Conservation (phyloP, 1,140 invertebrate genomes). For the Anoplophora glabripennis region DNA sequence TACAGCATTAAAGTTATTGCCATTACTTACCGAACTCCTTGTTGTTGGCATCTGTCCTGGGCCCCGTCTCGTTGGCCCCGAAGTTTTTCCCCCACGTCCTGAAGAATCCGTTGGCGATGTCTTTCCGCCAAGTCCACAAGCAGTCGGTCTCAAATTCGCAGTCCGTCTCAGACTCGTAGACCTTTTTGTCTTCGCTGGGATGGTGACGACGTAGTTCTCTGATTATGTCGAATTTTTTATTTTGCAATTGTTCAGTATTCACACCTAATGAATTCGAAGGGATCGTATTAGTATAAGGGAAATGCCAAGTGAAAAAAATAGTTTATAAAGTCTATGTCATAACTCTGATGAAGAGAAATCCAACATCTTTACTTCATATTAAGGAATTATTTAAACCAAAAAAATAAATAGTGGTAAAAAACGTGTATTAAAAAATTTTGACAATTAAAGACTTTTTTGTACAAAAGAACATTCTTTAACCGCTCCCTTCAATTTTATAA, state of each 20-base stretch:
- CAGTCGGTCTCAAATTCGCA: constrained; percentile 46
- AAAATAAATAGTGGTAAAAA: too few relatives aligned
- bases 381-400: too few relatives aligned
- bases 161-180: constrained; percentile 27
- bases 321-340: too few relatives aligned
- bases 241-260: constrained; percentile 29
- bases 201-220: constrained; percentile 27
- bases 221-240: constrained; percentile 33
- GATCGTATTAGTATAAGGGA: not conserved
- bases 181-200: constrained; percentile 20
- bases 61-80: constrained; percentile 33
- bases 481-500: too few relatives aligned
- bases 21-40: constrained; percentile 32
- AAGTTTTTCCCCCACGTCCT: constrained; percentile 33
- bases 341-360: too few relatives aligned
- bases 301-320: not conserved
- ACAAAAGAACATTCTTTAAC: too few relatives aligned
- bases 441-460: too few relatives aligned
- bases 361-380: too few relatives aligned
- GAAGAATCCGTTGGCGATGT: constrained; percentile 43
- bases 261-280: constrained; percentile 20
- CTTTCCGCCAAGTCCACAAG: constrained; percentile 45
- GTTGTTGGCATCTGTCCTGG: constrained; percentile 36
- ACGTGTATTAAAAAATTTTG: too few relatives aligned
- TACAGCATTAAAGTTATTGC: too few relatives aligned